Evolutionary conservation across 2,797 vertebrate species (phyloP), one percentile per base, ranked within the genome.

Genomic region (Hyperoplus lanceolatus): DNA sequence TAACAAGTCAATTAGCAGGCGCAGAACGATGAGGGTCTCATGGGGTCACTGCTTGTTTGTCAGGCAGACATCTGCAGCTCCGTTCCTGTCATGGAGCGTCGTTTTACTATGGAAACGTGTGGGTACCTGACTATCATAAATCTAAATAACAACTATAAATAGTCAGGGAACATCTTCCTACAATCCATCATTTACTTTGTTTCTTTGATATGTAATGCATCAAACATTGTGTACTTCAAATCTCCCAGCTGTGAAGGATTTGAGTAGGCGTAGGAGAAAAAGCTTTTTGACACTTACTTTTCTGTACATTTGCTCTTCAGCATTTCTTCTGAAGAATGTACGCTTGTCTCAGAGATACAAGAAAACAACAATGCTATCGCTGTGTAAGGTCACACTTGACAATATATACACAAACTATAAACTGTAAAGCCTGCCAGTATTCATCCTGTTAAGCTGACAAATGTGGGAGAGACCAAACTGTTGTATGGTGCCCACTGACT

Each of bases 1-100:
- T 96, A 96, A 95, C 95, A 95, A 95, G 93, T 94, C 92, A 93
- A 94, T 94, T 93, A 94, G 92, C 89, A 89, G 92, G 86, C 73
- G 46, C 69, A 58, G 84, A 92, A 91, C 88, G 90, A 92, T 85
- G 73, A 88, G 71, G 90, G 93, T 95, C 94, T 94, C 93, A 68
- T 70, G 87, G 92, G 93, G 93, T 94, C 92, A 84, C 72, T 51
- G 92, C 94, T 95, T 95, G 92, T 94, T 94, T 95, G 94, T 92
- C 88, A 92, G 86, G 82, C 83, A 88, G 91, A 94, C 94, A 96
- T 93, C 93, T 96, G 94, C 86, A 94, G 91, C 86, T 87, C 81
- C 58, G 68, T 90, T 81, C 82, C 82, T 83, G 75, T 85, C 73
- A 75, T 29, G 3, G 68, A 73, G 68, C 75, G 83, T 81, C 82